phyloP scores from a whole-genome alignment of 2,797 vertebrate species.

The Diceros bicornis region DNA sequence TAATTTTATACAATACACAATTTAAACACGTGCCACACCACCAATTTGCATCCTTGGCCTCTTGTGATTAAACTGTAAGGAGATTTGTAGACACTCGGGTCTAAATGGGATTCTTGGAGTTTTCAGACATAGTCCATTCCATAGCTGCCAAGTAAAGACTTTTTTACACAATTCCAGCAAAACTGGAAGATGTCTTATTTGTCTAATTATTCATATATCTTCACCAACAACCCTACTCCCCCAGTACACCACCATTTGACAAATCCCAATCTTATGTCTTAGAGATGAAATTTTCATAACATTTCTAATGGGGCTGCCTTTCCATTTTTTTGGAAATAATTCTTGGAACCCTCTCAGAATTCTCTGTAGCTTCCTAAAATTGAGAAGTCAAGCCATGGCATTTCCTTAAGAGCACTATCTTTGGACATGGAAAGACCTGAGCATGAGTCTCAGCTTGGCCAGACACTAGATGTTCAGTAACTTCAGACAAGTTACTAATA shows the following conservation, averaged over 20 bases:
- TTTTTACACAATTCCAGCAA: conserved; percentile 7
- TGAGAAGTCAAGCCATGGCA: neutral
- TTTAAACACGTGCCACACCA: neutral
- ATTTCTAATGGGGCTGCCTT: neutral
- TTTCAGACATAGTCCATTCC: neutral
- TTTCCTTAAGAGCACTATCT: neutral
- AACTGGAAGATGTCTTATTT: neutral
- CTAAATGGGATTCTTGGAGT: neutral
- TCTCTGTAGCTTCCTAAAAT: neutral
- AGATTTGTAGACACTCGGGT: neutral
- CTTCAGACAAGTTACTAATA: neutral
- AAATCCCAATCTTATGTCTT: neutral
- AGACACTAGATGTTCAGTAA: neutral
- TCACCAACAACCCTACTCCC: neutral
- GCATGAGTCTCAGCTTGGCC: neutral
- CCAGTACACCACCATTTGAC: neutral
- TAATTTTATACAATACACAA: neutral
- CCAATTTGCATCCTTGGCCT: neutral
- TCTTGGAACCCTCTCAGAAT: neutral
- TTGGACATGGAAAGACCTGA: neutral
- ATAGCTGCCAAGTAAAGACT: neutral
- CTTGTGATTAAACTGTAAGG: neutral
- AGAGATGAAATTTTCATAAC: neutral
- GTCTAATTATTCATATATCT: neutral
- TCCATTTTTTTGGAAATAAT: conserved; percentile 22